These are phyloP conservation scores for Anguilla rostrata DNA, from an alignment of 2,113 vertebrate genomes.

Conservation along the genomic window DNA sequence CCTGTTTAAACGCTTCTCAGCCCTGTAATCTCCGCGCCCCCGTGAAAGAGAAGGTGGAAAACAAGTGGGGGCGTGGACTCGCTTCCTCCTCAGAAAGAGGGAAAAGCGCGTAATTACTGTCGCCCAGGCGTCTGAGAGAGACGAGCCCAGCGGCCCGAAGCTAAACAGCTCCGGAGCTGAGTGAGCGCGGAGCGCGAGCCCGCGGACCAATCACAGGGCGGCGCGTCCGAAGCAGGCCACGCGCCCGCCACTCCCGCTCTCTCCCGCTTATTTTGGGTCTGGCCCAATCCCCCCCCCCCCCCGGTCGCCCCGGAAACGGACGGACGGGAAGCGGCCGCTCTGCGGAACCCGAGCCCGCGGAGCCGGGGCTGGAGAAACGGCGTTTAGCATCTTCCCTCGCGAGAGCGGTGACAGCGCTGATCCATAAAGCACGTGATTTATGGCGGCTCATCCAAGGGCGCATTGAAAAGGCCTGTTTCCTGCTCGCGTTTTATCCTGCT, in stretches of 20 bases:
- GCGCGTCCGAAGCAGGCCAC: neutral
- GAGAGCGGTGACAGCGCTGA: neutral
- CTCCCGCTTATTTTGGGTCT: neutral
- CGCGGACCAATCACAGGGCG: neutral
- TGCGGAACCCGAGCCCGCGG: neutral
- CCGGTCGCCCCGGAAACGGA: neutral
- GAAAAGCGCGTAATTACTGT: neutral
- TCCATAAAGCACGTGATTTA: conserved; percentile 2
- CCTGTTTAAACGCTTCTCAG: neutral
- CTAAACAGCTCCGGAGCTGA: neutral
- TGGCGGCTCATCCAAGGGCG: neutral
- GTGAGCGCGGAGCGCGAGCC: neutral
- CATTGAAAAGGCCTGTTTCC: neutral
- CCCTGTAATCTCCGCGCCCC: neutral
- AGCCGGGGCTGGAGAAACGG: neutral
- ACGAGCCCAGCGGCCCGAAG: neutral
- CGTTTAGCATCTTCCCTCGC: neutral
- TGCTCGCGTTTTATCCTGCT: neutral
- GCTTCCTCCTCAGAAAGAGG: neutral
- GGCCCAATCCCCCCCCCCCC: too few species aligned
- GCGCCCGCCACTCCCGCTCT: neutral
- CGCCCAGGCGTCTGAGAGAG: neutral
- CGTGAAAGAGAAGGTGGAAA: neutral
- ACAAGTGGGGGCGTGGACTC: neutral
- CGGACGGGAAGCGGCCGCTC: neutral